Evolutionary conservation across 2,888 invertebrate species (phyloP), one percentile per base, ranked within the genome.

Genomic region (Heliconius hortense): DNA sequence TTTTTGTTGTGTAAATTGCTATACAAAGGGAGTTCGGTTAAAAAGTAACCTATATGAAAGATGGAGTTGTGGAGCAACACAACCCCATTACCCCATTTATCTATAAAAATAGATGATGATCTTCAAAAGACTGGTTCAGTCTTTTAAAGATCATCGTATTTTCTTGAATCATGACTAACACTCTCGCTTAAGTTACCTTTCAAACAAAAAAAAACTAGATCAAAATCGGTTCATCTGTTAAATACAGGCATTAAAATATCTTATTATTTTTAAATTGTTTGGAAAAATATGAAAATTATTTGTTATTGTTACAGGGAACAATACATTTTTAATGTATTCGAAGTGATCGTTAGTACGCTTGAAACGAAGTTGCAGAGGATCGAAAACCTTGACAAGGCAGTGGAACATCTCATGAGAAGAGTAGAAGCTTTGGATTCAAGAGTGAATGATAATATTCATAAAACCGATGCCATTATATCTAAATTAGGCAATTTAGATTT

Each of bases 361-460:
- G 98, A 98, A 89, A 97, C 97, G 8, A 98, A 98, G 92, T 93
- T 98, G 21, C 97, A 97, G 87, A 95, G 97, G 82, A 97, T 98
- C 86, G 98, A 98, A 85, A 97, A 97, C 87, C 90, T 98, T 76
- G 98, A 98, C 88, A 97, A 97, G 89, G 97, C 97, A 0, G 97
- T 98, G 2, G 97, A 98, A 86, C 97, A 97, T 85, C 91, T 98
- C 76, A 97, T 97, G 97, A 94, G 97, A 81, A 94, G 97, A 84
- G 97, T 98, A 11, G 98, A 98, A 90, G 96, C 96, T 1, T 90
- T 98, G 67, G 97, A 98, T 88, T 96, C 96, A 15, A 95, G 97
- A 75, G 96, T 98, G 0, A 97, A 96, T 81, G 97, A 97, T 85
- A 98, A 97, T 87, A 97, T 97, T 80, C 96, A 96, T 81, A 97